A percentile compares a stretch with the other conserved stretches of the same genome.
Evolutionary conservation across 1,140 invertebrate species (phyloP).

Genomic region (Papilio dardanus): DNA sequence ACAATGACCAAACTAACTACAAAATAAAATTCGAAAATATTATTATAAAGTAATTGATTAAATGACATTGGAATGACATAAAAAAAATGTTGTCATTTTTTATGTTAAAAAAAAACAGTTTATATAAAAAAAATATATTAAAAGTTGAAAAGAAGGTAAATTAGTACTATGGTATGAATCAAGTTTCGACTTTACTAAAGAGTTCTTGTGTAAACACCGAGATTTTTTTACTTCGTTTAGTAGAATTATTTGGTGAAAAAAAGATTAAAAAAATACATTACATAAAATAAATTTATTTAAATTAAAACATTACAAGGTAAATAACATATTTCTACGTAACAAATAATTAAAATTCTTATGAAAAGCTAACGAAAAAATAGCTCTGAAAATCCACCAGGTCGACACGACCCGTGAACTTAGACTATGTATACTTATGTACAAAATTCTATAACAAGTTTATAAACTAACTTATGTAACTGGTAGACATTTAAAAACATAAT

Average conservation of each 20-base stretch:
- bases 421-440: not conserved
- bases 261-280: conserved; percentile 21
- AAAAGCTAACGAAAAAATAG: conserved; percentile 3
- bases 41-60: not conserved
- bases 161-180: not conserved
- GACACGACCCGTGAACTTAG: not conserved
- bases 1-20: not conserved
- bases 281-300: conserved; percentile 38
- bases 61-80: not conserved
- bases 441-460: not conserved
- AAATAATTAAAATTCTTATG: conserved; percentile 13
- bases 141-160: not conserved
- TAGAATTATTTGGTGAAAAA: not conserved
- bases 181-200: not conserved
- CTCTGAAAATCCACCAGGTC: not conserved
- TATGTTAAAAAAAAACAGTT: not conserved
- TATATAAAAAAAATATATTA: not conserved
- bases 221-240: not conserved
- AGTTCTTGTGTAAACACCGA: not conserved
- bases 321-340: conserved; percentile 12
- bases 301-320: conserved; percentile 26
- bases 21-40: not conserved
- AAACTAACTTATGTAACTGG: not conserved
- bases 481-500: not conserved
- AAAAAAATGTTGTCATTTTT: too few relatives aligned